Conservation (phyloP, 2,113 vertebrate genomes). For the Eublepharis macularius region DNA sequence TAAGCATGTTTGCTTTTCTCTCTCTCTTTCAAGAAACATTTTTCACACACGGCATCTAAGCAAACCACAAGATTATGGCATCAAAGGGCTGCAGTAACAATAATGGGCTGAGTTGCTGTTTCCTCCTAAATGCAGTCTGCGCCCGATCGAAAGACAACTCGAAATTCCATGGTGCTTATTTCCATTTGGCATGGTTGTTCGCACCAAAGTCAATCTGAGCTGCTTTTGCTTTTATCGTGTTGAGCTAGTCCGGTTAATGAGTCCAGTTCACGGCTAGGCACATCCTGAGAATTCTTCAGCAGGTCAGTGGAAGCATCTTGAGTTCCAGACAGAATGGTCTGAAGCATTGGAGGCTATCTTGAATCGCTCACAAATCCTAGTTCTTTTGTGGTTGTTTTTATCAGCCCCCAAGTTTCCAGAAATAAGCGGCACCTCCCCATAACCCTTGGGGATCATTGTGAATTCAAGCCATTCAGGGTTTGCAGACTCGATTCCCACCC, state of each 20-base stretch:
- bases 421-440: accelerated
- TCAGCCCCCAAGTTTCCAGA: accelerated
- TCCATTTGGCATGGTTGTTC: neutral
- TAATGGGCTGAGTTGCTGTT: neutral
- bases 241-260: neutral
- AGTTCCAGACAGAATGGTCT: too few species aligned
- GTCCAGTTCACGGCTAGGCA: too few species aligned
- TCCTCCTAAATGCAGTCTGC: neutral
- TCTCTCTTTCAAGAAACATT: neutral
- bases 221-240: neutral
- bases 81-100: neutral
- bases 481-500: neutral
- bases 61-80: constrained; percentile 7
- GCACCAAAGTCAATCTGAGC: neutral
- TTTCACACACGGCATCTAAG: neutral
- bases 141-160: neutral
- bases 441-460: neutral
- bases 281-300: too few species aligned
- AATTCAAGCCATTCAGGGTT: constrained; percentile 10
- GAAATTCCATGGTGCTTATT: neutral
- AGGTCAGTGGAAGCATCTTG: too few species aligned
- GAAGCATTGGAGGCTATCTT: too few species aligned
- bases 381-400: neutral
- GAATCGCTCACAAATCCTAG: too few species aligned
- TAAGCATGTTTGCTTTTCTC: neutral